Conservation (phyloP, 2,888 invertebrate species). For the Athetis lepigone region DNA sequence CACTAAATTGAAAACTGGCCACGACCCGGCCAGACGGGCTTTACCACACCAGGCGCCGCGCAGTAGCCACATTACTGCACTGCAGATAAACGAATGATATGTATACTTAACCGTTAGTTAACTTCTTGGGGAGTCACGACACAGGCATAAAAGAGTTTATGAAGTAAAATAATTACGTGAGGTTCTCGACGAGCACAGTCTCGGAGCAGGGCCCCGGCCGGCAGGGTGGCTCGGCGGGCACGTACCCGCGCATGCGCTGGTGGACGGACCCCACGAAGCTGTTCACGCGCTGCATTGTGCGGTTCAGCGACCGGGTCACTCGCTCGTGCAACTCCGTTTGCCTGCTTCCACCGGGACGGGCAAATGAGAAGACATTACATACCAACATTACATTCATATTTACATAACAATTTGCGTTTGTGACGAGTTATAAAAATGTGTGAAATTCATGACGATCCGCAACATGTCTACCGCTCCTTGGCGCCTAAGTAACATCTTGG, state of each 20-base stretch:
- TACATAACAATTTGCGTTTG: background rate
- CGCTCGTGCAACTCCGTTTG: constrained; percentile 82
- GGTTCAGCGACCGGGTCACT: constrained; percentile 73
- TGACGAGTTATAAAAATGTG: no score
- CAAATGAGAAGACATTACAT: constrained; percentile 57
- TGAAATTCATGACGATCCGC: no score
- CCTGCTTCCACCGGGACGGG: constrained; percentile 73
- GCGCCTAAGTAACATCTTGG: no score
- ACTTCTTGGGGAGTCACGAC: no score
- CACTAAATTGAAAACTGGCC: no score
- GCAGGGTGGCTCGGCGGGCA: constrained; percentile 50
- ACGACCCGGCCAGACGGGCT: no score
- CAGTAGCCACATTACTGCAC: no score
- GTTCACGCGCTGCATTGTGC: constrained; percentile 78
- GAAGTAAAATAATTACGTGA: constrained; percentile 70
- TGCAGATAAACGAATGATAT: no score
- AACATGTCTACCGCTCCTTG: no score
- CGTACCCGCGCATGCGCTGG: constrained; percentile 77
- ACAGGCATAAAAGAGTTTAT: background rate
- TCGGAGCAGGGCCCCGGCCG: background rate
- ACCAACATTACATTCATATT: background rate
- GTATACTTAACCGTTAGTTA: no score
- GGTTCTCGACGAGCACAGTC: constrained; percentile 38
- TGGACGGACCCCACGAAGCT: constrained; percentile 82
- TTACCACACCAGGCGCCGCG: no score